A percentile compares a stretch with the other conserved stretches of the same genome.
phyloP scores from a whole-genome alignment of 2,113 vertebrate species.

The Grallaria varia region DNA sequence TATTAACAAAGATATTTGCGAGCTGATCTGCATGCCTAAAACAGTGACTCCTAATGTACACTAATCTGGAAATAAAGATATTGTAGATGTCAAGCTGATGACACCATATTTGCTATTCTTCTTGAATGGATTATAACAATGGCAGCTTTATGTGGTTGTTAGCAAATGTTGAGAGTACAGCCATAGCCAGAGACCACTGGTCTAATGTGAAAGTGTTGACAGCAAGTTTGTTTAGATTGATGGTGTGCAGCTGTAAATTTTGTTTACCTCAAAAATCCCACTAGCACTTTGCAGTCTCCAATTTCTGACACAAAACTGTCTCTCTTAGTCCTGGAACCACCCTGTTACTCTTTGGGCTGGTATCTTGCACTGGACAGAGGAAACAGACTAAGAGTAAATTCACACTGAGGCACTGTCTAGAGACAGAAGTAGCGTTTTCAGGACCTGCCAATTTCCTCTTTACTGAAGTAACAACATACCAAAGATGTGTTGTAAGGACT shows the following conservation, averaged over 20 bases:
- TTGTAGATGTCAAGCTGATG: neutral
- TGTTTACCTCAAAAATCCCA: neutral
- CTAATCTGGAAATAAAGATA: neutral
- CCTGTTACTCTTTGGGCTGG: neutral
- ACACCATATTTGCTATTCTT: neutral
- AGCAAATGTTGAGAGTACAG: neutral
- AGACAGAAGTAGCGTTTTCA: neutral
- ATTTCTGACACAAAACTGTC: neutral
- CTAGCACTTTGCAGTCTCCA: neutral
- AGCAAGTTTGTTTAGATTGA: neutral
- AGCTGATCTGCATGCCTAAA: neutral
- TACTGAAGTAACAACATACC: neutral
- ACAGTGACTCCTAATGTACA: neutral
- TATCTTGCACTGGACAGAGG: neutral
- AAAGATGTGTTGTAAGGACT: neutral
- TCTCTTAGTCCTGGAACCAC: neutral
- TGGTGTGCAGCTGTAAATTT: neutral
- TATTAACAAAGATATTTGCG: neutral
- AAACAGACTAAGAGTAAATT: neutral
- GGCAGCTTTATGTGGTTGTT: neutral
- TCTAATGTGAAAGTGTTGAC: neutral
- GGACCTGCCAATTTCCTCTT: neutral
- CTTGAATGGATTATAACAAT: neutral
- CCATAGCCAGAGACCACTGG: neutral
- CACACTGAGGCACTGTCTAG: neutral